Evolutionary conservation across 2,888 invertebrate genomes (phyloP), one percentile per base, ranked within the genome.

Genomic region (Scaptomyza reducta): DNA sequence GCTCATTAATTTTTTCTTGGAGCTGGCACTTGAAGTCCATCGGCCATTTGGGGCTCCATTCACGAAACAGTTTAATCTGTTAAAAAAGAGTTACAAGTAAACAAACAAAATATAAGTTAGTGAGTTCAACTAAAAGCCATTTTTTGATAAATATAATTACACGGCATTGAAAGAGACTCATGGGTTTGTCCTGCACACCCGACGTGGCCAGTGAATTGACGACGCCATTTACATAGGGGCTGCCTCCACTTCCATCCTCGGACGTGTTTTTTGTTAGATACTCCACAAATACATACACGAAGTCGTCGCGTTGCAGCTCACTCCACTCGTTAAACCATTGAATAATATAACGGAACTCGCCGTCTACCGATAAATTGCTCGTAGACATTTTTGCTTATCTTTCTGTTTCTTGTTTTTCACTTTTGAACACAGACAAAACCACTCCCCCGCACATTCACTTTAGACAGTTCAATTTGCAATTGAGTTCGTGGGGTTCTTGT

Each of bases 261-360:
- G 61, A 54, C 44, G 50, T 45, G 38, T 94, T 94, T 75, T 93
- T 93, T n/a, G 80, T 81, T 38, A 92, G 69, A 68, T 90, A 92
- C 79, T 95, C 95, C 31, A 95, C 94, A 44, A 97, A 92, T 64
- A 97, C 94, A 0, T 95, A 95, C 67, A 97, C 90, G 91, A 97
- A 97, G 90, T 97, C 97, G 65, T 95, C 95, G 60, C 96, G 93
- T 90, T 97, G 97, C 90, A 97, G 93, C 89, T 97, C 97, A 89
- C 97, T 97, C 94, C 96, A 97, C 92, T 97, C 97, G 87, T 94
- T 94, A 89, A 97, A 97, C 97, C 97, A 97, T 89, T 96, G 95
- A 61, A 96, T 93, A 75, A 97, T 92, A 90, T 97, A 97, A 58
- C 96, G 93, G 83, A 97, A 93, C 91, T 97, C 97, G 3, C 95